Evolutionary conservation across 1,140 invertebrate species (phyloP).

Genomic region (Eumeta japonica): DNA sequence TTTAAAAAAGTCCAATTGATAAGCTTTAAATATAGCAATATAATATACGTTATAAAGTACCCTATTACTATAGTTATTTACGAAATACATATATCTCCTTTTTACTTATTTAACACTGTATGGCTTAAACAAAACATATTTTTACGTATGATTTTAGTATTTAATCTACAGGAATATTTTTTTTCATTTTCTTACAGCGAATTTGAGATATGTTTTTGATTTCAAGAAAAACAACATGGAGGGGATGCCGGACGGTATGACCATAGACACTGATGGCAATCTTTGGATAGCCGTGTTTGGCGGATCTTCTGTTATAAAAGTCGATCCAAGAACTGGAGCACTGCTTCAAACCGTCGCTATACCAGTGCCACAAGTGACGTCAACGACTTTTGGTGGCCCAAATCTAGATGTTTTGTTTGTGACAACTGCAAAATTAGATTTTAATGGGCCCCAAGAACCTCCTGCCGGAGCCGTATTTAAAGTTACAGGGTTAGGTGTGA

Average conservation of each 20-base stretch:
- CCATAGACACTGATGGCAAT: conserved; percentile 70
- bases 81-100: no score
- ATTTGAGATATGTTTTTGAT: conserved; percentile 58
- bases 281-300: conserved; percentile 69
- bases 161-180: no score
- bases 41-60: no score
- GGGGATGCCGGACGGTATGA: conserved; percentile 69
- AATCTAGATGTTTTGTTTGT: conserved; percentile 75
- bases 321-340: conserved; percentile 38
- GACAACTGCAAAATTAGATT: conserved; percentile 61
- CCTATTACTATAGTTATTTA: no score
- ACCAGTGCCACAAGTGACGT: conserved; percentile 72
- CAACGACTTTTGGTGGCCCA: conserved; percentile 76
- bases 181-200: conserved; percentile 47
- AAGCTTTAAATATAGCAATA: no score
- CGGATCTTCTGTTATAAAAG: conserved; percentile 47
- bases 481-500: conserved; percentile 65
- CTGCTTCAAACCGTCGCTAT: conserved; percentile 62
- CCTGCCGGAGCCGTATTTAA: conserved; percentile 71
- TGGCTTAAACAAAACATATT: no score
- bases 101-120: no score
- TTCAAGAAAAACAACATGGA: conserved; percentile 48
- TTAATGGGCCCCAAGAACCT: conserved; percentile 45
- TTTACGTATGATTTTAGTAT: no score
- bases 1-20: no score